Conservation (phyloP, 2,797 vertebrate genomes). For the Myripristis jacobus region DNA sequence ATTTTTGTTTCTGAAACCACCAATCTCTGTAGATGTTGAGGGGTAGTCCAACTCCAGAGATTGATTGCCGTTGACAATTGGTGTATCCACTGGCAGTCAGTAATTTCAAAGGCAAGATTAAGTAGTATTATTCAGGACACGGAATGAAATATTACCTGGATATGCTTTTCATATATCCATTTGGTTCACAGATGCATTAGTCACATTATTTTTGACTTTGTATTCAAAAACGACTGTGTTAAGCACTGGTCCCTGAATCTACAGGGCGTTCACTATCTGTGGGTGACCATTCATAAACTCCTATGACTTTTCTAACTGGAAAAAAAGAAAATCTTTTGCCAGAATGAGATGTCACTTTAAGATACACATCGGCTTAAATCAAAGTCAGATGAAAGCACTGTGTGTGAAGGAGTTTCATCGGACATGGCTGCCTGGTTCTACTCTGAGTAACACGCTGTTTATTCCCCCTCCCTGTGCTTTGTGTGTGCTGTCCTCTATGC, state of each 20-base stretch:
- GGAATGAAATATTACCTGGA: slow-evolving; percentile 12
- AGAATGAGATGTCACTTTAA: slow-evolving; percentile 69
- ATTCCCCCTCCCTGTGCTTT: slow-evolving; percentile 72
- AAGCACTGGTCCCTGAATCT: slow-evolving; percentile 11
- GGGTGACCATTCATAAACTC: slow-evolving; percentile 37
- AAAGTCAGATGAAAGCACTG: slow-evolving; percentile 75
- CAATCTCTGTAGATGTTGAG: background rate
- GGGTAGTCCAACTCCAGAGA: slow-evolving; percentile 1
- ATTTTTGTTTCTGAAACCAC: slow-evolving; percentile 7
- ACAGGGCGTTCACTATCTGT: slow-evolving; percentile 21
- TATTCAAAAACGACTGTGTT: slow-evolving; percentile 9
- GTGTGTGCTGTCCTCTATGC: slow-evolving; percentile 62
- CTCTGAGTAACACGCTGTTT: slow-evolving; percentile 78
- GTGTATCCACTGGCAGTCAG: slow-evolving; percentile 11
- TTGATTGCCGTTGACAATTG: slow-evolving; percentile 9
- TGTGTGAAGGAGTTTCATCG: slow-evolving; percentile 71
- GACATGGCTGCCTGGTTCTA: slow-evolving; percentile 77
- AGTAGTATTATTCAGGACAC: slow-evolving; percentile 16
- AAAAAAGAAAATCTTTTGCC: slow-evolving; percentile 39
- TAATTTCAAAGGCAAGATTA: slow-evolving; percentile 5
- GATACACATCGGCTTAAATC: slow-evolving; percentile 68
- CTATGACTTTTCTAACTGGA: slow-evolving; percentile 30
- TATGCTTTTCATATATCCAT: background rate
- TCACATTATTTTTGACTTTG: slow-evolving; percentile 17
- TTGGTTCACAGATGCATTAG: background rate